phyloP scores from a whole-genome alignment of 2,888 invertebrate species.

The Oasisia sp. region DNA sequence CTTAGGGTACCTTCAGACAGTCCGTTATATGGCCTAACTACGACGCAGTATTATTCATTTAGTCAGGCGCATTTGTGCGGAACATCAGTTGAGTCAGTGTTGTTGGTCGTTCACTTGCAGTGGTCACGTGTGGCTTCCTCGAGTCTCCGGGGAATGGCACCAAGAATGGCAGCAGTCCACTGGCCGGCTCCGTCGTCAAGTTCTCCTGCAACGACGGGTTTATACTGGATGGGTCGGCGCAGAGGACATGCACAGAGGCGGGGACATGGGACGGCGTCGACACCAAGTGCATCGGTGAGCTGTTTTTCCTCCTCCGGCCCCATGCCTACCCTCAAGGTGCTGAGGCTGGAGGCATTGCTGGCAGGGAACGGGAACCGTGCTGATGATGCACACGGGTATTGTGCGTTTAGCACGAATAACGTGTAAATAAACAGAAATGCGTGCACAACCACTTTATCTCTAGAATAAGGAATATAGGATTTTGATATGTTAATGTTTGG shows the following conservation, averaged over 20 bases:
- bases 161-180: background rate
- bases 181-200: background rate
- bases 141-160: background rate
- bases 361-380: too few species aligned
- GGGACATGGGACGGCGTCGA: background rate
- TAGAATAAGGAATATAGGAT: too few species aligned
- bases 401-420: too few species aligned
- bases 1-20: background rate
- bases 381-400: too few species aligned
- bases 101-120: background rate
- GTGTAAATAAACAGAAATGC: too few species aligned
- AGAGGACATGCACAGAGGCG: background rate
- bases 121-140: slow-evolving; percentile 1
- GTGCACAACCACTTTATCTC: too few species aligned
- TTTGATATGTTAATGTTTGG: too few species aligned
- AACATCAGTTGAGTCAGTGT: background rate
- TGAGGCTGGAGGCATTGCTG: too few species aligned
- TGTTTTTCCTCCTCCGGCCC: too few species aligned
- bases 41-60: background rate
- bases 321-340: too few species aligned
- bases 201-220: background rate
- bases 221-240: background rate
- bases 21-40: background rate
- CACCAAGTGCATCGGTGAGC: background rate
- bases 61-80: background rate